Evolutionary conservation across 2,113 vertebrate species (phyloP).

Genomic region (Heloderma charlesbogerti): DNA sequence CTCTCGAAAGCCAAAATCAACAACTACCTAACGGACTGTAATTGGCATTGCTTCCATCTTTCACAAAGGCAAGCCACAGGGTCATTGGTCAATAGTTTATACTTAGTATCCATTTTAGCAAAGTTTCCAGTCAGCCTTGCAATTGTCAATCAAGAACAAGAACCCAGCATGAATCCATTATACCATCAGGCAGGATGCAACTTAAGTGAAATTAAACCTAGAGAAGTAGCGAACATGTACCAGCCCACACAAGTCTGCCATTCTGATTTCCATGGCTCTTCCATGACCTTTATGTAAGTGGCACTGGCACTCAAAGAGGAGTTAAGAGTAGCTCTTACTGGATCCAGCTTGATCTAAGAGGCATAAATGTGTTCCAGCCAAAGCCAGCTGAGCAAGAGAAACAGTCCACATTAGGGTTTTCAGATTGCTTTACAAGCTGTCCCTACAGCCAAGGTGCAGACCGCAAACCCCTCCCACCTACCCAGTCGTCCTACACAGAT

Average conservation of each 20-base stretch:
- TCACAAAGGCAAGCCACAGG: not conserved
- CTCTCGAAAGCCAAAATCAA: not conserved
- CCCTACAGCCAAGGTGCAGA: not conserved
- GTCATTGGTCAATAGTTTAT: not conserved
- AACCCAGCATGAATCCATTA: not conserved
- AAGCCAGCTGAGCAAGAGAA: not conserved
- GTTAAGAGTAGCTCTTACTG: not conserved
- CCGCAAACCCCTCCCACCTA: not conserved
- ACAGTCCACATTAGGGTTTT: not conserved
- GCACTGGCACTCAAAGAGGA: too few species aligned
- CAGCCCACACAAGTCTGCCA: not conserved
- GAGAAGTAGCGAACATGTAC: not conserved
- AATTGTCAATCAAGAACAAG: not conserved
- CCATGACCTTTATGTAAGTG: not conserved
- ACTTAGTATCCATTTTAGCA: not conserved
- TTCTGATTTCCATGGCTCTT: not conserved
- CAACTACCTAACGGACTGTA: not conserved
- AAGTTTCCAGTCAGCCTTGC: not conserved
- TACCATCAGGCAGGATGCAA: not conserved
- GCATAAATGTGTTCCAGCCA: not conserved
- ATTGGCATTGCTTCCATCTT: fast-evolving
- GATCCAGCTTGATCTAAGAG: not conserved
- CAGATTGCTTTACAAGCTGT: not conserved
- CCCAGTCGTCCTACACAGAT: not conserved
- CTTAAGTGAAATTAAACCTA: not conserved